phyloP scores from a whole-genome alignment of 1,140 invertebrate genomes.

The Oncopeltus fasciatus region DNA sequence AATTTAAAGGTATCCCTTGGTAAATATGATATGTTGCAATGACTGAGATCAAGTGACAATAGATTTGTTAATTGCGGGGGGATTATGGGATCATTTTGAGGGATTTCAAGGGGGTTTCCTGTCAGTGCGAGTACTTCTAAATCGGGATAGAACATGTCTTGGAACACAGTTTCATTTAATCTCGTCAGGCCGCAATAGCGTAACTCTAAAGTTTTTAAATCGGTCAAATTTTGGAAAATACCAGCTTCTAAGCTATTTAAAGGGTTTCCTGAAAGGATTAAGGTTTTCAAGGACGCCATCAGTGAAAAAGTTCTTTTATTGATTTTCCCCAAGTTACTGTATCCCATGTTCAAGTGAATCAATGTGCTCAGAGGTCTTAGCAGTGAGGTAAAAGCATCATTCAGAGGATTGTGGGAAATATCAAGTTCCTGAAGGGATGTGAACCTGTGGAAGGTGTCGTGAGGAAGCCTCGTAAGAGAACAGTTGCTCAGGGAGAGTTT shows the following conservation, averaged over 20 bases:
- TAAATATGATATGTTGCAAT: constrained; percentile 44
- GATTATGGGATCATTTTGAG: constrained; percentile 36
- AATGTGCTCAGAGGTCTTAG: constrained; percentile 48
- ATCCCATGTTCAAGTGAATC: constrained; percentile 57
- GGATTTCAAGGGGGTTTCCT: constrained; percentile 47
- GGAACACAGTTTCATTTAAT: constrained; percentile 48
- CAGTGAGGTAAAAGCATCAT: constrained; percentile 48
- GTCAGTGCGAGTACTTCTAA: constrained; percentile 50
- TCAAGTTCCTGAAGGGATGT: constrained; percentile 35
- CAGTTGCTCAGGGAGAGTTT: constrained; percentile 51
- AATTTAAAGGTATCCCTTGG: constrained; percentile 44
- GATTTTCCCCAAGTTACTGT: constrained; percentile 49
- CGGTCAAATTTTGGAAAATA: constrained; percentile 49
- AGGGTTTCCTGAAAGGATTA: constrained; percentile 52
- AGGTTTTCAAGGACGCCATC: constrained; percentile 48
- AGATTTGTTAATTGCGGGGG: constrained; percentile 46
- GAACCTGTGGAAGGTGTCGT: constrained; percentile 45
- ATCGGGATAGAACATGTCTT: constrained; percentile 44
- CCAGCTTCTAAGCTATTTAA: constrained; percentile 49
- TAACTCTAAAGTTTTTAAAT: constrained; percentile 47
- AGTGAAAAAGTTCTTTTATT: constrained; percentile 49
- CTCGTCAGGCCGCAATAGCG: constrained; percentile 49
- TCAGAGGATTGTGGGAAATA: constrained; percentile 30
- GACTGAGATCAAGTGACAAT: constrained; percentile 46
- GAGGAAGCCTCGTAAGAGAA: constrained; percentile 42